Percentiles rank a stretch among this genome's conserved stretches.
These are phyloP conservation scores for Vulpes ferrilata DNA, from an alignment of 2,113 vertebrate genomes.

Conservation along the genomic window DNA sequence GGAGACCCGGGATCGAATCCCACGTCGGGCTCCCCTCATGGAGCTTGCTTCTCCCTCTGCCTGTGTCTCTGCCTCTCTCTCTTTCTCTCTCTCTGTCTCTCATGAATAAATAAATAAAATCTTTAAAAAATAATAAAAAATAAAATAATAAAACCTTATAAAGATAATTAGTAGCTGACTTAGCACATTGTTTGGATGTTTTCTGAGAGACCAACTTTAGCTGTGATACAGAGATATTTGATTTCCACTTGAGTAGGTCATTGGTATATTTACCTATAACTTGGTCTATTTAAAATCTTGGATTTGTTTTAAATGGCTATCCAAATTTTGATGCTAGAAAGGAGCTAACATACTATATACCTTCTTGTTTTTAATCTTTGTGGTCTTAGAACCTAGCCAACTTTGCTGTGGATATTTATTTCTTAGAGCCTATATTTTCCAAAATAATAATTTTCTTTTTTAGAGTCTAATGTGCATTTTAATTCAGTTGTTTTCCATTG, in stretches of 20 bases:
- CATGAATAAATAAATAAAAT: no score
- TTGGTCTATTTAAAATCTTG: neutral
- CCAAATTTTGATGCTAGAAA: conserved; percentile 27
- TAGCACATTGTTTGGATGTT: conserved; percentile 50
- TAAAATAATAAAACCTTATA: neutral
- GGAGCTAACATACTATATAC: neutral
- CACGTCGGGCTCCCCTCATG: no score
- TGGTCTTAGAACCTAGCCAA: neutral
- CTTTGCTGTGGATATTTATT: conserved; percentile 22
- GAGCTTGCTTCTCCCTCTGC: no score
- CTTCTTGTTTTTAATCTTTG: conserved; percentile 9
- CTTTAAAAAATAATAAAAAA: no score
- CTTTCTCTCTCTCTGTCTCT: no score
- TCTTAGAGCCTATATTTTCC: conserved; percentile 18
- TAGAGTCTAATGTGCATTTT: conserved; percentile 3
- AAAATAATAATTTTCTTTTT: conserved; percentile 37
- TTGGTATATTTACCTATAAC: neutral
- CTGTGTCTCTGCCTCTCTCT: no score
- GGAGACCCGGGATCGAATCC: no score
- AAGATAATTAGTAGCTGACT: conserved; percentile 32
- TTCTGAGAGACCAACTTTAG: neutral
- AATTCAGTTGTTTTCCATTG: neutral
- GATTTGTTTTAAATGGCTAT: conserved; percentile 53
- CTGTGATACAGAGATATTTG: neutral
- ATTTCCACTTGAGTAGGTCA: conserved; percentile 17